Base-by-base conservation (phyloP, 1,140 invertebrate genomes). In the Nymphalis io region DNA sequence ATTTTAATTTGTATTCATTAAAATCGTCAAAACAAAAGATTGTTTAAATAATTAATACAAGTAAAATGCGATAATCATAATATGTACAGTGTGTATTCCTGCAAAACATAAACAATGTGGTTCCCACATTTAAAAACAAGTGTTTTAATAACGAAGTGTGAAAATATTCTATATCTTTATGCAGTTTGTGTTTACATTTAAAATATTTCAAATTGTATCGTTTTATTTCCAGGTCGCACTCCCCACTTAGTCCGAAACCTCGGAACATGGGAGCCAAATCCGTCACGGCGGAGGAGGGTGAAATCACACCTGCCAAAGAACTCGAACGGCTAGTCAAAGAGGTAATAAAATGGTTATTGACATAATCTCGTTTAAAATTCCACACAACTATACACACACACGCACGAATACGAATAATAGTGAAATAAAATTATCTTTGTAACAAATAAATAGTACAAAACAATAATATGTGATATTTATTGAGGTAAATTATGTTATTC, bases 291-390 rank as follows among this genome's bases (percentile, higher is more conserved):
- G 93, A 93, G 68, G 93, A 93, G 73, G 92, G 92, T 74, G 92
- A 93, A 82, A 84, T 92, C 59, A 93, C 93, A 59, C 93, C 93
- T 68, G 88, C 93, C 65, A 93, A 94, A 81, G 93, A 94, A 68
- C 87, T 95, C 65, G 93, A 94, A 84, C 88, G 90, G 76, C 93
- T 94, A 83, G 94, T 95, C 82, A 93, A 93, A 92, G 93, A 95
- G 86, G 94, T 94, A 33, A 33, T 33, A 33, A 8, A 33, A 33
- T 33, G 10, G 5, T 8, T 33, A 33, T 8, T 8, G 2, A 33
- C 2, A 3, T 0, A 8, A 33, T 33, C 27, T 8, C 23, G 0
- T 33, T 8, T 33, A 33, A 33, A 33, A n/a, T n/a, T n/a, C 27
- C 10, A 33, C 10, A 33, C 27, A 8, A 33, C 6, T 33, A 33